These are phyloP conservation scores for Ylistrum balloti DNA, from an alignment of 1,140 invertebrate species.

Conservation along the genomic window DNA sequence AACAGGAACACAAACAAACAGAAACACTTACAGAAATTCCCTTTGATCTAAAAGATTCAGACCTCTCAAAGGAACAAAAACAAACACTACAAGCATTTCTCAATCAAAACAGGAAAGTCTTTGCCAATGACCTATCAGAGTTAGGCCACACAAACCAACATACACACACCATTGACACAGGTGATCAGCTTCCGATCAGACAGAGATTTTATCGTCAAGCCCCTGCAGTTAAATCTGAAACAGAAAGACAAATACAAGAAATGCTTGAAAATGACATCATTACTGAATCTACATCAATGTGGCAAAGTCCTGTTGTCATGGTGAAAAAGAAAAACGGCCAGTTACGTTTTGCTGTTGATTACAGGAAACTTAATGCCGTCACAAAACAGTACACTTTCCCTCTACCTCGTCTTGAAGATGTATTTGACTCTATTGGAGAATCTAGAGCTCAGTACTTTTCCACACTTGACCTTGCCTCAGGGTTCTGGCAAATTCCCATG, in stretches of 20 bases:
- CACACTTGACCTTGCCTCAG: too few relatives aligned
- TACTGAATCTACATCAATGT: constrained; percentile 48
- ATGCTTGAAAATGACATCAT: constrained; percentile 63
- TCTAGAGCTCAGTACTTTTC: too few relatives aligned
- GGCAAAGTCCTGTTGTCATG: too few relatives aligned
- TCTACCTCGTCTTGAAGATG: too few relatives aligned
- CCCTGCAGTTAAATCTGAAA: constrained; percentile 44
- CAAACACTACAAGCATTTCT: constrained; percentile 48
- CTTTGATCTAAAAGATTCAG: constrained; percentile 52
- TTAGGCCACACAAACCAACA: constrained; percentile 51
- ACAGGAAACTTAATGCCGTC: constrained; percentile 53
- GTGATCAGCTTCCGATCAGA: constrained; percentile 20
- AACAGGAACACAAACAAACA: neutral
- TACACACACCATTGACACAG: constrained; percentile 56
- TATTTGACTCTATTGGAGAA: too few relatives aligned
- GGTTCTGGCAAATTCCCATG: too few relatives aligned
- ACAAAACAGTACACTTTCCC: constrained; percentile 46
- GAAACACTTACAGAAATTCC: neutral
- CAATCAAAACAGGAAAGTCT: constrained; percentile 47
- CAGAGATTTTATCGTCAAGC: constrained; percentile 42
- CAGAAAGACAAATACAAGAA: constrained; percentile 52
- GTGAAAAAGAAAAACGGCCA: too few relatives aligned
- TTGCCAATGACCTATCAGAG: constrained; percentile 58
- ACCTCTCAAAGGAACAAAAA: constrained; percentile 50
- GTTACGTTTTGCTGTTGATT: constrained; percentile 61